These are phyloP conservation scores for Pionites leucogaster DNA, from an alignment of 2,113 vertebrate species.

Conservation along the genomic window DNA sequence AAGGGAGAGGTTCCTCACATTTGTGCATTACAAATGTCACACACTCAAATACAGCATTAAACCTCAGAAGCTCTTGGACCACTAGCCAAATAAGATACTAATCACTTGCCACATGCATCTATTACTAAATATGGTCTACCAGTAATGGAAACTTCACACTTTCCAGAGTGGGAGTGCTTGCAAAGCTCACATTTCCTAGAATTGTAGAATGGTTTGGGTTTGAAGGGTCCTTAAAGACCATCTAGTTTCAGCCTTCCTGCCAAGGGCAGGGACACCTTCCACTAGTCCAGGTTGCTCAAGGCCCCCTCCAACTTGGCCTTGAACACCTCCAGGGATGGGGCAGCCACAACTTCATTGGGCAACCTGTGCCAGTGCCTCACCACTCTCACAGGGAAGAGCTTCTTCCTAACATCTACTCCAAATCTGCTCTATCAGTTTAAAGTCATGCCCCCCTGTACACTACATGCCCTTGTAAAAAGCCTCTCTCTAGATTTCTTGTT, in stretches of 20 bases:
- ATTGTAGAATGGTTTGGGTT: neutral
- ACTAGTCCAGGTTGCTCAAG: neutral
- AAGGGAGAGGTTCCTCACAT: neutral
- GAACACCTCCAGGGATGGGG: neutral
- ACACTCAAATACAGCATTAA: rapidly evolving
- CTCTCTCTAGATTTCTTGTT: neutral
- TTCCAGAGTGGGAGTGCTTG: neutral
- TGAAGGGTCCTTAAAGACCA: neutral
- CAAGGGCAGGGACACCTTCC: neutral
- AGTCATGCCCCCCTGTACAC: neutral
- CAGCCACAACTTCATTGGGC: neutral
- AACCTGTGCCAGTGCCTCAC: neutral
- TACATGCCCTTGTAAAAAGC: neutral
- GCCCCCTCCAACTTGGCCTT: neutral
- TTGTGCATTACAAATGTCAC: neutral
- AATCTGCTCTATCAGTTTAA: neutral
- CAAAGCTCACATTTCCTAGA: neutral
- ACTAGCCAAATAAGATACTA: neutral
- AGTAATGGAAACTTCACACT: neutral
- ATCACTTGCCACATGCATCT: neutral
- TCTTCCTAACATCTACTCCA: neutral
- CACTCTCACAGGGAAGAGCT: neutral
- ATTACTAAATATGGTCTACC: neutral
- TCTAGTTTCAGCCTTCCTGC: neutral
- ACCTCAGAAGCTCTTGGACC: neutral